A percentile compares a stretch with the other conserved stretches of the same genome.
phyloP scores from a whole-genome alignment of 2,888 invertebrate genomes.

The Drosophila subsilvestris region DNA sequence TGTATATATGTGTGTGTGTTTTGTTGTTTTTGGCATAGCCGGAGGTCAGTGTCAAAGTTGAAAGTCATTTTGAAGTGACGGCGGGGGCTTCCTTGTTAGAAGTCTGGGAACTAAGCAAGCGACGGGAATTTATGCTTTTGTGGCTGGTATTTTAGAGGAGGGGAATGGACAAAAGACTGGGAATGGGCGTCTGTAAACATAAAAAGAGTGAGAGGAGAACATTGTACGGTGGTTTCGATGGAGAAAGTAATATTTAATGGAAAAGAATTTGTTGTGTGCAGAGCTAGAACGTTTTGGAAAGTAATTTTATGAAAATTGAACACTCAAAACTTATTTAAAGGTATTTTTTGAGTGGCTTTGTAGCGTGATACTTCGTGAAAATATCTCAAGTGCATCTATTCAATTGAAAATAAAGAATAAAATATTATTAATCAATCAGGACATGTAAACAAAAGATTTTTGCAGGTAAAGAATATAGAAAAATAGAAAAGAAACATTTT shows the following conservation, averaged over 20 bases:
- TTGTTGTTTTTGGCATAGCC: slow-evolving; percentile 30
- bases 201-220: neutral
- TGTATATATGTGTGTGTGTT: neutral
- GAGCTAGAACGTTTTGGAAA: slow-evolving; percentile 29
- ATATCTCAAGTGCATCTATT: too few relatives aligned
- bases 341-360: too few relatives aligned
- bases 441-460: too few relatives aligned
- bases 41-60: slow-evolving; percentile 45
- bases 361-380: too few relatives aligned
- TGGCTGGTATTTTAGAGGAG: neutral
- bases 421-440: too few relatives aligned
- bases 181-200: neutral
- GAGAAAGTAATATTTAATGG: slow-evolving; percentile 22
- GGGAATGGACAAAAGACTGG: slow-evolving; percentile 3
- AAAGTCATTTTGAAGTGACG: slow-evolving; percentile 31
- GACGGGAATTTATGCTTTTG: neutral
- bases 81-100: slow-evolving; percentile 40
- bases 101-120: slow-evolving; percentile 20
- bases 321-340: too few relatives aligned
- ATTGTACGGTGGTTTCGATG: neutral
- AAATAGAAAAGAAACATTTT: too few relatives aligned
- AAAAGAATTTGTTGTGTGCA: neutral
- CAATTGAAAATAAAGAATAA: too few relatives aligned
- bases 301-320: neutral
- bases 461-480: too few relatives aligned